A percentile compares a stretch with the other conserved stretches of the same genome.
Conservation (phyloP, 2,888 invertebrate genomes). For the Ernsta delagoae region DNA sequence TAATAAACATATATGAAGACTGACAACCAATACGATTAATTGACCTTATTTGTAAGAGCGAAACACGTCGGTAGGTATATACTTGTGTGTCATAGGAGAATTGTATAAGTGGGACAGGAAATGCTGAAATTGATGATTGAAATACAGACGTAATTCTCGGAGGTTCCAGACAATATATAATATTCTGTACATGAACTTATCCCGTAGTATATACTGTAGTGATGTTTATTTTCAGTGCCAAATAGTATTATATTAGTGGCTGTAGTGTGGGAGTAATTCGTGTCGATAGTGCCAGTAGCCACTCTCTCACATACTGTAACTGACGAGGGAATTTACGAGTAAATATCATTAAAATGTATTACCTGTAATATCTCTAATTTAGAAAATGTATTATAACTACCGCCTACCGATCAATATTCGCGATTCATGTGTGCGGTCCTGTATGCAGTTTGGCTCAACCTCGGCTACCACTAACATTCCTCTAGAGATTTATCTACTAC, state of each 20-base stretch:
- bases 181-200: conserved; percentile 13
- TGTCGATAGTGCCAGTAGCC: conserved; percentile 14
- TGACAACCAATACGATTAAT: conserved; percentile 25
- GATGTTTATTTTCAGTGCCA: conserved; percentile 59
- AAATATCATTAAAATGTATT: conserved; percentile 36
- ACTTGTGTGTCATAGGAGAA: background rate
- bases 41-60: conserved; percentile 11
- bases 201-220: conserved; percentile 25
- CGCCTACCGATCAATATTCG: conserved; percentile 17
- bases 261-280: conserved; percentile 31
- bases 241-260: conserved; percentile 53
- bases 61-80: background rate
- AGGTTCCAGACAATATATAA: conserved; percentile 8
- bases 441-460: background rate
- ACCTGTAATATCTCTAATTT: background rate
- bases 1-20: conserved; percentile 25
- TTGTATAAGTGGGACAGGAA: conserved; percentile 2
- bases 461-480: conserved; percentile 41
- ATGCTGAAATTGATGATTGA: background rate
- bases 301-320: background rate
- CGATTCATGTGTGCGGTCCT: background rate
- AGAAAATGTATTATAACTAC: background rate
- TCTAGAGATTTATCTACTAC: conserved; percentile 40
- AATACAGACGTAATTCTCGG: background rate
- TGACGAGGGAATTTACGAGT: conserved; percentile 33